These are phyloP conservation scores for Stylophora pistillata DNA, from an alignment of 64 coral and sea anemone genomes.

Conservation along the genomic window DNA sequence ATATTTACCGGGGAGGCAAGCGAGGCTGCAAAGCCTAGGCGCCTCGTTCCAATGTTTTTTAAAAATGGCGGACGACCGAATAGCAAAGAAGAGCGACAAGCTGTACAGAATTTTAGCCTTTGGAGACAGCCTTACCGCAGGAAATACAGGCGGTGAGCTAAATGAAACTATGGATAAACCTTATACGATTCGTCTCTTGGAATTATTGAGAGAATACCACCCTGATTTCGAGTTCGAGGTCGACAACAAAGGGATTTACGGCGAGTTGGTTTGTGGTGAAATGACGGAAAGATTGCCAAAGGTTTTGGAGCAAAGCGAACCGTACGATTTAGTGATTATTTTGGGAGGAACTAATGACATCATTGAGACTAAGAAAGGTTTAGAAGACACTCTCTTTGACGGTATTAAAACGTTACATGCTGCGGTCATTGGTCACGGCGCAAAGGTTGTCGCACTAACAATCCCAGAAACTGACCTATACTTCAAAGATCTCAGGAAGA, in stretches of 20 bases:
- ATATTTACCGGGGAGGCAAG: background rate
- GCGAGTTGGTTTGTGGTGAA: slow-evolving; percentile 64
- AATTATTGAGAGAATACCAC: slow-evolving; percentile 46
- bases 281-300: slow-evolving; percentile 62
- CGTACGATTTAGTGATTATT: slow-evolving; percentile 78
- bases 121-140: slow-evolving; percentile 85
- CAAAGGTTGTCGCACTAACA: slow-evolving; percentile 58
- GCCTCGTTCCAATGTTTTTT: background rate
- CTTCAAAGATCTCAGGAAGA: slow-evolving; percentile 60
- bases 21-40: background rate
- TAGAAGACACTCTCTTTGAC: slow-evolving; percentile 64
- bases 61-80: slow-evolving; percentile 9
- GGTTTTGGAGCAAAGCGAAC: slow-evolving; percentile 35
- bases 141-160: slow-evolving; percentile 62
- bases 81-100: background rate
- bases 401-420: slow-evolving; percentile 53
- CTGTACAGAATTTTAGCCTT: slow-evolving; percentile 71
- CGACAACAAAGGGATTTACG: slow-evolving; percentile 74
- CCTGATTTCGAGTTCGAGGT: slow-evolving; percentile 30
- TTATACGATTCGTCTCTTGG: slow-evolving; percentile 54
- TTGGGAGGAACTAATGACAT: slow-evolving; percentile 91
- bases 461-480: slow-evolving; percentile 83
- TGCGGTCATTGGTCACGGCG: slow-evolving; percentile 15
- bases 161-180: slow-evolving; percentile 51
- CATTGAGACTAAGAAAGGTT: slow-evolving; percentile 43